A percentile compares a stretch with the other conserved stretches of the same genome.
Conservation (phyloP, 2,888 invertebrate genomes). For the Epistrophe grossulariae region DNA sequence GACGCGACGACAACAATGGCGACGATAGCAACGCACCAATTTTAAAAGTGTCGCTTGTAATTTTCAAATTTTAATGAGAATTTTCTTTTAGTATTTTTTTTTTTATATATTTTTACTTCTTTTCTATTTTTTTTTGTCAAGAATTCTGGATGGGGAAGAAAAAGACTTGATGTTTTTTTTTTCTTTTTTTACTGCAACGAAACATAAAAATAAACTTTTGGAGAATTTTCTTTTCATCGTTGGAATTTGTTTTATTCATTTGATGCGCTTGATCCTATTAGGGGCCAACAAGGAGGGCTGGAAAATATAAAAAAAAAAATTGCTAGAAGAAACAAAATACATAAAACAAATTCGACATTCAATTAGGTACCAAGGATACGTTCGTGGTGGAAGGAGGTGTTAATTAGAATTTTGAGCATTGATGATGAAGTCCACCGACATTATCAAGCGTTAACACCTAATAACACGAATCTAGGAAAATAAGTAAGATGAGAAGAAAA, state of each 20-base stretch:
- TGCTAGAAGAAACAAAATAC: conserved; percentile 6
- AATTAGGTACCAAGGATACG: conserved; percentile 24
- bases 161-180: conserved; percentile 18
- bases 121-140: conserved; percentile 31
- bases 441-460: background rate
- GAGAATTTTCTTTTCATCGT: conserved; percentile 15
- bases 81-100: conserved; percentile 44
- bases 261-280: conserved; percentile 31
- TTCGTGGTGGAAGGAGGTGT: background rate
- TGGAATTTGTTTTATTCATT: background rate
- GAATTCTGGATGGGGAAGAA: background rate
- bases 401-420: conserved; percentile 26
- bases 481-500: background rate
- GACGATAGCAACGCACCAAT: conserved; percentile 54
- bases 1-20: background rate
- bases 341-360: conserved; percentile 44
- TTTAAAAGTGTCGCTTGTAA: conserved; percentile 70
- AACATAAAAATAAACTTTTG: background rate
- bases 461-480: background rate
- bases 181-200: background rate
- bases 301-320: background rate
- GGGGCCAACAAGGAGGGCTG: background rate
- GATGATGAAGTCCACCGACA: conserved; percentile 1
- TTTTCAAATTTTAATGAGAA: conserved; percentile 75
- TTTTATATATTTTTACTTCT: background rate